phyloP scores from a whole-genome alignment of 2,888 invertebrate species.

The Acholoe squamosa region DNA sequence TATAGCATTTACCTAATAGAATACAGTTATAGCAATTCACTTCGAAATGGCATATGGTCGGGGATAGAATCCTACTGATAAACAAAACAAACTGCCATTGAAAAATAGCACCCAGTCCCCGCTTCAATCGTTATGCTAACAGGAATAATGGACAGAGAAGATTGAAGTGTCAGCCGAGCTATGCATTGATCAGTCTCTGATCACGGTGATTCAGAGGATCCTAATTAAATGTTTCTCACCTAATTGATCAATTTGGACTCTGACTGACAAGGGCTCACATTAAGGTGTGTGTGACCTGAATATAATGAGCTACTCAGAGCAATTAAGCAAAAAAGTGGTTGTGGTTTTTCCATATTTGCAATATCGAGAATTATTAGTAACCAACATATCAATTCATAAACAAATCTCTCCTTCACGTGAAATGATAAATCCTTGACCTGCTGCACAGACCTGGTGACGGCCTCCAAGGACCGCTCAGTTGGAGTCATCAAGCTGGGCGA shows the following conservation, averaged over 20 bases:
- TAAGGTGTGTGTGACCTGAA: slow-evolving; percentile 16
- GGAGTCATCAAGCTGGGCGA: slow-evolving; percentile 84
- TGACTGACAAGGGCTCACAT: slow-evolving; percentile 13
- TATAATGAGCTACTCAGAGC: slow-evolving; percentile 20
- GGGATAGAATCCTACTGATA: too few relatives aligned
- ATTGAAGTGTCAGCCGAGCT: not conserved
- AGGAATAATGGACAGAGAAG: not conserved
- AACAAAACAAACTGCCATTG: too few relatives aligned
- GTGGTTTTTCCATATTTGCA: too few relatives aligned
- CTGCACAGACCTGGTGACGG: slow-evolving; percentile 83
- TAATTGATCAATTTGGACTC: slow-evolving; percentile 23
- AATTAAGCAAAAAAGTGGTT: too few relatives aligned
- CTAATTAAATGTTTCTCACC: slow-evolving; percentile 27
- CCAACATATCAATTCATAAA: too few relatives aligned
- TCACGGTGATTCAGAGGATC: slow-evolving; percentile 16
- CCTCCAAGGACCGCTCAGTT: slow-evolving; percentile 84
- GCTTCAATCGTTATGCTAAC: not conserved
- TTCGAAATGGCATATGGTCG: too few relatives aligned
- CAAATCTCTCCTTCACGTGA: not conserved
- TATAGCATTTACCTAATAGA: too few relatives aligned
- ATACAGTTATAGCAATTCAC: too few relatives aligned
- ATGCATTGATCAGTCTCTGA: slow-evolving; percentile 14
- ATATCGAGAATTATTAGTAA: too few relatives aligned
- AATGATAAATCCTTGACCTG: not conserved
- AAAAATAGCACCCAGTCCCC: not conserved